Percentiles rank a stretch among this genome's conserved stretches.
These are phyloP conservation scores for Cheilosia vernalis DNA, from an alignment of 2,888 invertebrate species.

Conservation along the genomic window DNA sequence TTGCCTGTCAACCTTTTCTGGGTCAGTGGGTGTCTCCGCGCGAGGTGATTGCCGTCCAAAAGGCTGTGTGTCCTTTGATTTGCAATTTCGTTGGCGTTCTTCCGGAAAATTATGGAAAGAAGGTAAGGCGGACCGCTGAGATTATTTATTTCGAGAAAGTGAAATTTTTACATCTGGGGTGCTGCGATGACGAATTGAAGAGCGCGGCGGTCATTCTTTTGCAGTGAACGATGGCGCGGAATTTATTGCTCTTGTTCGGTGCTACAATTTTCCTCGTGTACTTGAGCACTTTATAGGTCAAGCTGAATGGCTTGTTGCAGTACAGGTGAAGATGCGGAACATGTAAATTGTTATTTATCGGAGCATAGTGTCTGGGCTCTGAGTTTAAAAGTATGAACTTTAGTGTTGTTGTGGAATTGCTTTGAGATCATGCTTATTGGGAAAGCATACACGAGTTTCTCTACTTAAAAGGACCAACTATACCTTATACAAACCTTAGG, in stretches of 20 bases:
- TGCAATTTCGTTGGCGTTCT: slow-evolving; percentile 10
- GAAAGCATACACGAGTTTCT: neutral
- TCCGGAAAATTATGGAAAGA: slow-evolving; percentile 44
- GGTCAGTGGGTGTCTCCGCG: slow-evolving; percentile 73
- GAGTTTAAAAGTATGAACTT: neutral
- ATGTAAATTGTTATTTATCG: slow-evolving; percentile 62
- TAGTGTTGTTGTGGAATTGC: neutral
- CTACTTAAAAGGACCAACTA: too few relatives aligned
- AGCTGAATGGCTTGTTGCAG: slow-evolving; percentile 59
- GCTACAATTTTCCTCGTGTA: slow-evolving; percentile 60
- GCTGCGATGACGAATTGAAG: slow-evolving; percentile 62
- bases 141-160: slow-evolving; percentile 73
- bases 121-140: slow-evolving; percentile 18
- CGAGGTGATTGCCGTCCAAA: slow-evolving; percentile 39
- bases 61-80: slow-evolving; percentile 64
- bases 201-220: slow-evolving; percentile 39
- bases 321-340: slow-evolving; percentile 38
- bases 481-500: too few relatives aligned
- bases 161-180: slow-evolving; percentile 56
- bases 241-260: slow-evolving; percentile 54
- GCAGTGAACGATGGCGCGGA: slow-evolving; percentile 39
- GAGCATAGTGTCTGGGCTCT: slow-evolving; percentile 30
- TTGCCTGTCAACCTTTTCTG: slow-evolving; percentile 72
- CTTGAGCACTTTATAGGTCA: slow-evolving; percentile 50
- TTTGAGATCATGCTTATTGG: neutral